Percentiles rank a stretch among this genome's conserved stretches.
Evolutionary conservation across 2,888 invertebrate species (phyloP).

Genomic region (Eupithecia inturbata): DNA sequence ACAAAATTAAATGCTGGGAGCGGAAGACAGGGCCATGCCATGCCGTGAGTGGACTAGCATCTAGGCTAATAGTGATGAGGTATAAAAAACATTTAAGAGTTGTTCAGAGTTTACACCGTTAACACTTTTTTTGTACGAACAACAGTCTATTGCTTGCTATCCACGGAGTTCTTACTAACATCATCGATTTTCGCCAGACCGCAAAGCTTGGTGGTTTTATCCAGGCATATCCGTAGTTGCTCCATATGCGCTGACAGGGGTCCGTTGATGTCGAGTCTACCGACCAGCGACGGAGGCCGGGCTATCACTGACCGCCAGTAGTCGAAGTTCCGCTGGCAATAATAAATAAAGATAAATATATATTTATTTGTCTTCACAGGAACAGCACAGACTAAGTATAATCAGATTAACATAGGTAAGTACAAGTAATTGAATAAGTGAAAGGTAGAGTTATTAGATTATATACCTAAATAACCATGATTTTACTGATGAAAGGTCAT

Average conservation of each 20-base stretch:
- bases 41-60: too few relatives aligned
- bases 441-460: too few relatives aligned
- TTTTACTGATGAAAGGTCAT: too few relatives aligned
- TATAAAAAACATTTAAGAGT: too few relatives aligned
- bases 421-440: too few relatives aligned
- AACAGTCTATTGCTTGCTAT: not conserved
- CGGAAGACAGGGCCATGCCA: too few relatives aligned
- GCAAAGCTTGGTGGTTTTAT: slow-evolving; percentile 67
- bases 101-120: not conserved
- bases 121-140: not conserved
- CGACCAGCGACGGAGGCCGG: slow-evolving; percentile 76
- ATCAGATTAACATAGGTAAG: too few relatives aligned
- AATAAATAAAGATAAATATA: too few relatives aligned
- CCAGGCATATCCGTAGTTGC: slow-evolving; percentile 70
- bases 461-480: not conserved
- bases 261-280: slow-evolving; percentile 66
- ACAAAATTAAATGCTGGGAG: too few relatives aligned
- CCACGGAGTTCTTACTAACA: slow-evolving; percentile 36
- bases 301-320: slow-evolving; percentile 69
- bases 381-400: too few relatives aligned
- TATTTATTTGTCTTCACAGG: too few relatives aligned
- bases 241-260: slow-evolving; percentile 71
- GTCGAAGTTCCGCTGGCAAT: slow-evolving; percentile 58
- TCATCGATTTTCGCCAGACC: slow-evolving; percentile 55
- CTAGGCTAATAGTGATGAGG: too few relatives aligned